Conservation (phyloP, 2,888 invertebrate species). For the Thysanoteuthis rhombus region DNA sequence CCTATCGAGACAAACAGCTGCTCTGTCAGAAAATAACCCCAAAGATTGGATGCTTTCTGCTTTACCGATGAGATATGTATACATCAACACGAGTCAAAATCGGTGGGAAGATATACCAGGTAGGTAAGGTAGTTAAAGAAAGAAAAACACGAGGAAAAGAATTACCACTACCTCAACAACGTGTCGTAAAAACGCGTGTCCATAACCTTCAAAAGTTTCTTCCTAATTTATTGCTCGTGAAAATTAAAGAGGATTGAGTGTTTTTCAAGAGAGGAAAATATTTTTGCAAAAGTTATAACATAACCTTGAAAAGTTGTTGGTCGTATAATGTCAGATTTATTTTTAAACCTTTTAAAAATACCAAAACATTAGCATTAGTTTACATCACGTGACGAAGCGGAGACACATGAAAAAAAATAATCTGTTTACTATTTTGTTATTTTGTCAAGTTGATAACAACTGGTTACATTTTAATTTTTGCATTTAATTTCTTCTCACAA, state of each 20-base stretch:
- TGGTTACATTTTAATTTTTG: too few relatives aligned
- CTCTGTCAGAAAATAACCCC: background rate
- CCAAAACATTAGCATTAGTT: background rate
- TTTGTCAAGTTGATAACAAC: too few relatives aligned
- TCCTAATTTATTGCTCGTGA: too few relatives aligned
- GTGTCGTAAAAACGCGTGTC: too few relatives aligned
- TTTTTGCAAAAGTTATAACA: too few relatives aligned
- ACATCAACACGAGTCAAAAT: background rate
- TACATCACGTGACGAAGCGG: background rate
- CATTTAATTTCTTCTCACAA: too few relatives aligned
- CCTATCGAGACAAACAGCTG: background rate
- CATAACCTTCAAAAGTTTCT: too few relatives aligned
- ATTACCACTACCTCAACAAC: too few relatives aligned
- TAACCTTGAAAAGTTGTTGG: too few relatives aligned
- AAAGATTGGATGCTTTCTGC: slow-evolving; percentile 20
- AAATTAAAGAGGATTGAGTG: too few relatives aligned
- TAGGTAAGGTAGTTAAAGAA: background rate
- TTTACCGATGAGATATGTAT: slow-evolving; percentile 19
- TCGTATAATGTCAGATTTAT: background rate
- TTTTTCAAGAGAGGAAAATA: too few relatives aligned
- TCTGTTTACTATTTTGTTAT: background rate
- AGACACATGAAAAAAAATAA: background rate
- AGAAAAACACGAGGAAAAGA: too few relatives aligned
- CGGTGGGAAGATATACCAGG: slow-evolving; percentile 15
- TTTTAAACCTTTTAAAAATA: background rate